phyloP scores from a whole-genome alignment of 1,140 invertebrate genomes.

The Marisa cornuarietis region DNA sequence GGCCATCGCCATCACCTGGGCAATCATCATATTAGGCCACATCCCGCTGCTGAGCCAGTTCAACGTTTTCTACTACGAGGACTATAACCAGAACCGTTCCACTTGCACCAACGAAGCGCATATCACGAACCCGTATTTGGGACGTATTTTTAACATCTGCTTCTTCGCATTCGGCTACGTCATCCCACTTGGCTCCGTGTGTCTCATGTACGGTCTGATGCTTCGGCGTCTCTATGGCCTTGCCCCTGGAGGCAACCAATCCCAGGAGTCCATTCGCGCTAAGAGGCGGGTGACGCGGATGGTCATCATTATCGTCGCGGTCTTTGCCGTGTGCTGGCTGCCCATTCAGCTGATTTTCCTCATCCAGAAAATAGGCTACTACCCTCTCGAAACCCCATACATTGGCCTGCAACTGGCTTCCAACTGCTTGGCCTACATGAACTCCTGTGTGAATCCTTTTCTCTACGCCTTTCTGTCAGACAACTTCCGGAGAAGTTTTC shows the following conservation, averaged over 20 bases:
- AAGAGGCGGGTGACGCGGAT: conserved; percentile 92
- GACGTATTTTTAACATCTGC: conserved; percentile 57
- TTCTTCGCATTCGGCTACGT: conserved; percentile 68
- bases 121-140: background rate
- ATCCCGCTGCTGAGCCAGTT: conserved; percentile 81
- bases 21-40: conserved; percentile 77
- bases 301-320: conserved; percentile 92
- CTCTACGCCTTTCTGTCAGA: conserved; percentile 93
- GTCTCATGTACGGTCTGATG: conserved; percentile 91
- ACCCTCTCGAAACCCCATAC: conserved; percentile 69
- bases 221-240: conserved; percentile 75
- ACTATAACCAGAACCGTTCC: conserved; percentile 63
- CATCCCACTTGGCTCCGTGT: conserved; percentile 75
- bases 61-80: conserved; percentile 71
- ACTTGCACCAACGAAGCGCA: conserved; percentile 46
- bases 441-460: conserved; percentile 94
- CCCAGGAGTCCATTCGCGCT: conserved; percentile 79
- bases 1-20: conserved; percentile 79
- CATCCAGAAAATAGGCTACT: conserved; percentile 63
- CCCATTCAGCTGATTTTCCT: conserved; percentile 82
- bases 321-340: conserved; percentile 95
- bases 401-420: conserved; percentile 83
- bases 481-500: conserved; percentile 86
- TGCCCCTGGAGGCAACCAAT: conserved; percentile 76
- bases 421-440: conserved; percentile 93